phyloP scores from a whole-genome alignment of 2,888 invertebrate species.

The Heliconius sara region DNA sequence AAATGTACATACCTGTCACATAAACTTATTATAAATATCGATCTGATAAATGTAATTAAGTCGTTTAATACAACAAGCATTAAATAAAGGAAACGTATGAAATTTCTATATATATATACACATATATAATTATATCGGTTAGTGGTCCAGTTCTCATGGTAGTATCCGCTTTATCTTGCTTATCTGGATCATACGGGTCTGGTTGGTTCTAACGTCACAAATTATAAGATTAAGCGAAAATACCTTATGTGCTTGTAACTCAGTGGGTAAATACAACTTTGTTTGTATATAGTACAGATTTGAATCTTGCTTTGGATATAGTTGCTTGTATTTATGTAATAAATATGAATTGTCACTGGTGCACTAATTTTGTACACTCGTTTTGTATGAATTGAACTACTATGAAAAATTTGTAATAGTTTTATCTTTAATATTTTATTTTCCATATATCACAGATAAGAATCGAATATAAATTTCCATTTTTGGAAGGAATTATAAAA shows the following conservation, averaged over 20 bases:
- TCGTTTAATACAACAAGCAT: slow-evolving; percentile 1
- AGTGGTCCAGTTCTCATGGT: slow-evolving; percentile 72
- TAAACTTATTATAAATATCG: not conserved
- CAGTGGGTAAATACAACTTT: not conserved
- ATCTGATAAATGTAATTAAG: slow-evolving; percentile 15
- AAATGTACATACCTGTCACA: not conserved
- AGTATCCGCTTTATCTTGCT: slow-evolving; percentile 67
- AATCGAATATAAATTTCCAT: no score
- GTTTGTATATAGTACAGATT: not conserved
- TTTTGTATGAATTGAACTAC: no score
- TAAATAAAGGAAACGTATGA: slow-evolving; percentile 16
- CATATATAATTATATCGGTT: slow-evolving; percentile 57
- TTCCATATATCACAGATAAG: no score
- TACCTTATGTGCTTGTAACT: not conserved
- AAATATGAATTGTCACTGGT: no score
- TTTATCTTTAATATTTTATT: no score
- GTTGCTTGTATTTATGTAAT: not conserved
- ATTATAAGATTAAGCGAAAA: slow-evolving; percentile 39
- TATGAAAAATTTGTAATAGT: no score
- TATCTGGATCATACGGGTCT: slow-evolving; percentile 70
- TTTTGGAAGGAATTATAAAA: no score
- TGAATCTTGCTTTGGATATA: not conserved
- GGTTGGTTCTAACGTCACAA: slow-evolving; percentile 49
- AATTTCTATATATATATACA: slow-evolving; percentile 28
- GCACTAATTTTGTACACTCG: no score